Conservation (phyloP, 2,888 invertebrate genomes). For the Acanthacorydalis orientalis region DNA sequence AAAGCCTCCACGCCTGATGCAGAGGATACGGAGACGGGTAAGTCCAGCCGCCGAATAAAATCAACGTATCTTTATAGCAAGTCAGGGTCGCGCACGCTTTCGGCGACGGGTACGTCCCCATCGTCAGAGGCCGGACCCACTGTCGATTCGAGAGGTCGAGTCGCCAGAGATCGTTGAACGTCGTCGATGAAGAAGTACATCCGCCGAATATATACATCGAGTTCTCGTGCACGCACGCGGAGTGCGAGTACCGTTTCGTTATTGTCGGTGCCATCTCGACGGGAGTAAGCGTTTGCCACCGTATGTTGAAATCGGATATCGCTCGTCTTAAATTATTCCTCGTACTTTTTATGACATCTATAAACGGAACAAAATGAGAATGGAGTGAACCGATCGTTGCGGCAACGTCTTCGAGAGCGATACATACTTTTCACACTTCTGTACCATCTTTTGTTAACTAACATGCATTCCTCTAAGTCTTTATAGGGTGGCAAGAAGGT, state of each 20-base stretch:
- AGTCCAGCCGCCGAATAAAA: constrained; percentile 88
- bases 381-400: background rate
- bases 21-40: constrained; percentile 76
- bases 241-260: constrained; percentile 82
- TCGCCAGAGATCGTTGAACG: constrained; percentile 93
- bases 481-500: constrained; percentile 78
- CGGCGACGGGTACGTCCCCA: constrained; percentile 84
- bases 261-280: constrained; percentile 54
- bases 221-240: constrained; percentile 67
- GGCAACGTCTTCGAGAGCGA: constrained; percentile 7
- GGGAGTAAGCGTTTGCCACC: constrained; percentile 50
- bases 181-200: constrained; percentile 83
- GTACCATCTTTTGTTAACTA: constrained; percentile 78
- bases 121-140: constrained; percentile 72
- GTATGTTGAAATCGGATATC: constrained; percentile 54
- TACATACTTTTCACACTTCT: constrained; percentile 65
- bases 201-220: constrained; percentile 94
- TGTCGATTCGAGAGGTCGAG: constrained; percentile 72
- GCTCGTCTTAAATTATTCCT: constrained; percentile 60
- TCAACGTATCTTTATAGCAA: constrained; percentile 62
- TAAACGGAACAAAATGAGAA: constrained; percentile 13
- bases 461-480: constrained; percentile 72
- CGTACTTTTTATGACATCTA: constrained; percentile 66
- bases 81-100: constrained; percentile 91
- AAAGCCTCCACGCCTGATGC: constrained; percentile 72